phyloP scores from a whole-genome alignment of 2,888 invertebrate species.

The Phaedon cochleariae region DNA sequence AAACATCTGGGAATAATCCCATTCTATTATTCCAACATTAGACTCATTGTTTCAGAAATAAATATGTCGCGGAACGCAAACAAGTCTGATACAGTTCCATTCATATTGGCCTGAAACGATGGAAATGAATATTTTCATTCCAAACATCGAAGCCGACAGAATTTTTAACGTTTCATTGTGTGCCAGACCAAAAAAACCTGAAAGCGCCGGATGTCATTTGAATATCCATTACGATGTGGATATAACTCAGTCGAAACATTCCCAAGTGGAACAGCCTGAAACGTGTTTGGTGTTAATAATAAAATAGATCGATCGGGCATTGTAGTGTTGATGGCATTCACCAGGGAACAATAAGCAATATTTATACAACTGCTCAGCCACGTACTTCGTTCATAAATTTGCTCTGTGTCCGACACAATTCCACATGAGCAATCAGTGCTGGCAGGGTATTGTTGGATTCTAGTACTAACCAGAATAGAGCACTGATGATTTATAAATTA shows the following conservation, averaged over 20 bases:
- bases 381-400: constrained; percentile 24
- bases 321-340: constrained; percentile 36
- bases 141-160: constrained; percentile 1
- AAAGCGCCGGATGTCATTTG: constrained; percentile 21
- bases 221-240: constrained; percentile 24
- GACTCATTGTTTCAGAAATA: too few species aligned
- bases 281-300: constrained; percentile 33
- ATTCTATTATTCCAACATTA: too few species aligned
- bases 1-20: too few species aligned
- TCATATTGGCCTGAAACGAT: background rate
- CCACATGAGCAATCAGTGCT: constrained; percentile 11
- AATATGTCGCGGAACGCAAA: background rate
- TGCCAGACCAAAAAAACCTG: background rate
- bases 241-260: constrained; percentile 21
- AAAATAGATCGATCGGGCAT: constrained; percentile 39
- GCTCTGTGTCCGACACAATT: constrained; percentile 15
- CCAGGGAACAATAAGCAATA: constrained; percentile 36
- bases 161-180: constrained; percentile 11
- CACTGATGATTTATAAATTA: background rate
- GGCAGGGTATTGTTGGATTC: constrained; percentile 9
- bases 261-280: constrained; percentile 18
- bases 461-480: background rate
- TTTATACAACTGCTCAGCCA: constrained; percentile 27
- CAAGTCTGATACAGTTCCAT: background rate
- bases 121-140: background rate